These are phyloP conservation scores for Delphinus delphis DNA, from an alignment of 2,113 vertebrate genomes.

Conservation along the genomic window DNA sequence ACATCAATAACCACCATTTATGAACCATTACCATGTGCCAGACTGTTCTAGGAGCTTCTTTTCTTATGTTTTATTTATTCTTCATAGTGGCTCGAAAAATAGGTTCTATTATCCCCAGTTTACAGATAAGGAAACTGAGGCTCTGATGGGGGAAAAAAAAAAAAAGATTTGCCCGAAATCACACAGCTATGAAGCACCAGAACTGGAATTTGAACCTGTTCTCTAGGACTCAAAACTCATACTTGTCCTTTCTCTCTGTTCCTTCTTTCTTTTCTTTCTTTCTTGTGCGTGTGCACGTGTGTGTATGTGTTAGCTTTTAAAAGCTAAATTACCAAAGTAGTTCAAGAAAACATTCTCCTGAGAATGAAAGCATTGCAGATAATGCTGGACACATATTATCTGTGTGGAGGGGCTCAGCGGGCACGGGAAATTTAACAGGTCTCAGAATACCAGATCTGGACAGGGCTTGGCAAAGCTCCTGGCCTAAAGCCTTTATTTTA, in stretches of 20 bases:
- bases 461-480: not conserved
- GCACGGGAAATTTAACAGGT: not conserved
- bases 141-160: not conserved
- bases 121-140: not conserved
- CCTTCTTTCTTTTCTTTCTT: not conserved
- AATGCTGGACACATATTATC: not conserved
- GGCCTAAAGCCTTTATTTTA: not conserved
- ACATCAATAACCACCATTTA: not conserved
- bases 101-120: not conserved
- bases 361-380: not conserved
- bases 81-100: not conserved
- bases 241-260: not conserved
- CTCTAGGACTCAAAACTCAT: not conserved
- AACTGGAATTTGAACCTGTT: not conserved
- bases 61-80: not conserved
- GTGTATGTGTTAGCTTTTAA: not conserved
- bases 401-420: not conserved
- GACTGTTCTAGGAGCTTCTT: not conserved
- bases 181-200: not conserved
- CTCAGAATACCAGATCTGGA: not conserved
- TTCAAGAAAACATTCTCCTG: conserved; percentile 26
- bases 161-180: not conserved
- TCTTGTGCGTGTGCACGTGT: not conserved
- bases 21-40: accelerated
- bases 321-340: not conserved